Percentiles rank a stretch among this genome's conserved stretches.
Evolutionary conservation across 2,888 invertebrate species (phyloP).

Genomic region (Steinernema carpocapsae): DNA sequence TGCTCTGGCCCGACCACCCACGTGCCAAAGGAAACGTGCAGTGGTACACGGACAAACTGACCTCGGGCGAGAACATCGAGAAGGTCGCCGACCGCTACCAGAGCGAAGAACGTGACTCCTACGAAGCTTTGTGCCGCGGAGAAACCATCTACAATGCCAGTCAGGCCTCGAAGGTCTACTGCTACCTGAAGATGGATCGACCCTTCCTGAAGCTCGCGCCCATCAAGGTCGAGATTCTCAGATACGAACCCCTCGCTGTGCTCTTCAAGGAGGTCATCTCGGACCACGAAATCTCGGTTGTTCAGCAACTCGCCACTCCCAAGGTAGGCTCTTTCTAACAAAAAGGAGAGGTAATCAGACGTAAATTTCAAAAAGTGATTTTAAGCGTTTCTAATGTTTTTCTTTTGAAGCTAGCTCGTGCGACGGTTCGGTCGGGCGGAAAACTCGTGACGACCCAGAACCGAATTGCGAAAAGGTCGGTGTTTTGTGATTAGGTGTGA

Average conservation of each 20-base stretch:
- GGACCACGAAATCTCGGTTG: conserved; percentile 82
- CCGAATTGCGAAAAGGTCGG: conserved; percentile 56
- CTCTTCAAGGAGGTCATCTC: conserved; percentile 77
- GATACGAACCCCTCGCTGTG: conserved; percentile 61
- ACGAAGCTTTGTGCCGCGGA: conserved; percentile 74
- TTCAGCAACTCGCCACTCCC: conserved; percentile 85
- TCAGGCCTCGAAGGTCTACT: conserved; percentile 58
- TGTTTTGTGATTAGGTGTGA: background rate
- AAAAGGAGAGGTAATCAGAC: background rate
- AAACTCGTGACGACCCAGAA: conserved; percentile 49
- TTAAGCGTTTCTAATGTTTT: background rate
- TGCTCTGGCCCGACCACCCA: conserved; percentile 77
- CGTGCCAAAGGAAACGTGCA: conserved; percentile 86
- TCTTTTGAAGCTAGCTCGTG: conserved; percentile 52
- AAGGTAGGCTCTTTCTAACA: conserved; percentile 74
- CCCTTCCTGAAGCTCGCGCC: conserved; percentile 64
- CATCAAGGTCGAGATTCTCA: conserved; percentile 61
- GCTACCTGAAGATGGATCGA: conserved; percentile 63
- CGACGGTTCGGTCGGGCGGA: conserved; percentile 52
- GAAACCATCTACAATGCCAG: conserved; percentile 70
- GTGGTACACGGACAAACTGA: conserved; percentile 76
- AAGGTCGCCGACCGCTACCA: conserved; percentile 70
- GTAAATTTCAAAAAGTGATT: background rate
- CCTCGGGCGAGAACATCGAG: conserved; percentile 72
- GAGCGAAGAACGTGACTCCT: conserved; percentile 71